A percentile compares a stretch with the other conserved stretches of the same genome.
These are phyloP conservation scores for Andrena cerasifolii DNA, from an alignment of 1,140 invertebrate genomes.

Conservation along the genomic window DNA sequence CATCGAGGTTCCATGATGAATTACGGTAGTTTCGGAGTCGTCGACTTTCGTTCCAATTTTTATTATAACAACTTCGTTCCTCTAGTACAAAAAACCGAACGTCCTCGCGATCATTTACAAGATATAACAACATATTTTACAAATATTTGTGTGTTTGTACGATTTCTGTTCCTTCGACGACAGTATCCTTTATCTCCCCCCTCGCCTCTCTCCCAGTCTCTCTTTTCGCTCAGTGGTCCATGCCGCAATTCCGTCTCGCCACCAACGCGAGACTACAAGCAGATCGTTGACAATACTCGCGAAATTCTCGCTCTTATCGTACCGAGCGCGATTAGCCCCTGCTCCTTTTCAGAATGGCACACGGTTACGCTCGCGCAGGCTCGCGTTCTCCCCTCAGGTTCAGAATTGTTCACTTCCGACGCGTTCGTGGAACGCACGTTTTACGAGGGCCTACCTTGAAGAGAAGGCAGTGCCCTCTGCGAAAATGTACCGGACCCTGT, in stretches of 20 bases:
- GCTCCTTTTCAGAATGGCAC: conserved; percentile 16
- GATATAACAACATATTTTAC: conserved; percentile 43
- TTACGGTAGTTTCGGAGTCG: background rate
- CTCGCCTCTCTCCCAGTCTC: background rate
- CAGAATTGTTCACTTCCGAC: background rate
- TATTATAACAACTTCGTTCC: conserved; percentile 58
- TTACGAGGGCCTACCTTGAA: background rate
- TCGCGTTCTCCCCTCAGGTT: background rate
- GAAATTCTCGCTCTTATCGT: background rate
- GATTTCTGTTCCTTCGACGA: conserved; percentile 24
- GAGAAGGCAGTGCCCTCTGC: too few relatives aligned
- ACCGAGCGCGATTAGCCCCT: background rate
- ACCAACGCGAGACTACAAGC: conserved; percentile 18
- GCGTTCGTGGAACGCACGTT: background rate
- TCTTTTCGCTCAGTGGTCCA: conserved; percentile 9
- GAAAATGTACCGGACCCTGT: background rate
- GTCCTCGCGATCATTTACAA: conserved; percentile 45
- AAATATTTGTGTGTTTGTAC: conserved; percentile 27
- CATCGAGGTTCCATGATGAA: background rate
- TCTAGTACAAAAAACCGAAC: conserved; percentile 58
- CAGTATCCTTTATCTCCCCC: background rate
- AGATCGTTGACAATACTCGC: background rate
- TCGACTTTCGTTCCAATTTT: conserved; percentile 41
- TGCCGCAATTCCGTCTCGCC: conserved; percentile 9
- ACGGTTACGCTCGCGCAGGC: conserved; percentile 6